phyloP scores from a whole-genome alignment of 2,888 invertebrate species.

The Ligdia adustata region DNA sequence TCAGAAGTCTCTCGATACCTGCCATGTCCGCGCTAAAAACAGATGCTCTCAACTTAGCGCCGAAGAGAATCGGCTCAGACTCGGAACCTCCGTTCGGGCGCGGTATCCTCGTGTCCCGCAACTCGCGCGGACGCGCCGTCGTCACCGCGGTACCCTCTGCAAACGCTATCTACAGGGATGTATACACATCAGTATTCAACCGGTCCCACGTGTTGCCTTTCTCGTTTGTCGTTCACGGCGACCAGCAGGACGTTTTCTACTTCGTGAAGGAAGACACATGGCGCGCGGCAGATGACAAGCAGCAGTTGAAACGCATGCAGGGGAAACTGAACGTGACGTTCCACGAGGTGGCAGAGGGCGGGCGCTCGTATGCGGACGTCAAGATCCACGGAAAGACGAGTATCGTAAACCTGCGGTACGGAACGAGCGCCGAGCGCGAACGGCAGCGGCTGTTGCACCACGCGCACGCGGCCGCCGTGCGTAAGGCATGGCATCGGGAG shows the following conservation, averaged over 20 bases:
- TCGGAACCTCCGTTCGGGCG: conserved; percentile 95
- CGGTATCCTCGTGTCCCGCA: conserved; percentile 93
- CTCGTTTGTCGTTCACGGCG: conserved; percentile 93
- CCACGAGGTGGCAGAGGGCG: conserved; percentile 92
- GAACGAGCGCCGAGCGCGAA: conserved; percentile 95
- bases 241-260: conserved; percentile 96
- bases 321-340: conserved; percentile 96
- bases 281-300: conserved; percentile 94
- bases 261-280: conserved; percentile 96
- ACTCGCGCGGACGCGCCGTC: conserved; percentile 90
- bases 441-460: conserved; percentile 95
- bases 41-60: conserved; percentile 89
- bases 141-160: conserved; percentile 95
- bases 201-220: conserved; percentile 94
- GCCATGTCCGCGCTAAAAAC: conserved; percentile 91
- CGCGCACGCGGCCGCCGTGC: conserved; percentile 93
- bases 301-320: conserved; percentile 94
- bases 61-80: conserved; percentile 91
- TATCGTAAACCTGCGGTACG: conserved; percentile 96
- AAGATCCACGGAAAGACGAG: conserved; percentile 96
- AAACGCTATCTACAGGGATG: conserved; percentile 95
- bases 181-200: conserved; percentile 96
- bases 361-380: conserved; percentile 91
- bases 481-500: conserved; percentile 97
- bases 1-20: conserved; percentile 89